Evolutionary conservation across 2,113 vertebrate genomes (phyloP).

Genomic region (Scomber scombrus): DNA sequence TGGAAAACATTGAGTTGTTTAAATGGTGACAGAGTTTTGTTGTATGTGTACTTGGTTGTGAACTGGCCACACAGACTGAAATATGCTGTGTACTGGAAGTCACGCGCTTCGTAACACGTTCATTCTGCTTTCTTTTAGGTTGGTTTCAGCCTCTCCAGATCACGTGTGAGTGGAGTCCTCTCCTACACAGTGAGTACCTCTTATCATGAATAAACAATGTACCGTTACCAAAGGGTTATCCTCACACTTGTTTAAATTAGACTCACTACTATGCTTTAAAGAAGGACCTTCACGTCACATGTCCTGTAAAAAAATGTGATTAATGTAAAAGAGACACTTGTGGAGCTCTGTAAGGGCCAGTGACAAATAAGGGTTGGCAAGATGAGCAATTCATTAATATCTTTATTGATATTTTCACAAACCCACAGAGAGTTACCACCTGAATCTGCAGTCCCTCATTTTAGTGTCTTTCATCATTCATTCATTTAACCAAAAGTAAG

Average conservation of each 20-base stretch:
- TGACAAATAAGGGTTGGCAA: no score
- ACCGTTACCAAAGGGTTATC: no score
- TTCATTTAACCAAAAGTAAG: no score
- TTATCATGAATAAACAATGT: neutral
- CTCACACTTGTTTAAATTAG: neutral
- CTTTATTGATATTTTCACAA: no score
- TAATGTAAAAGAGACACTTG: no score
- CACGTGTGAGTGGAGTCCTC: constrained; percentile 82
- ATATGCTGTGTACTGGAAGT: neutral
- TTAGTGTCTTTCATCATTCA: no score
- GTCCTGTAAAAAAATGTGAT: neutral
- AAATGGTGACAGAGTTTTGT: no score
- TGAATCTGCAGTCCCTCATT: no score
- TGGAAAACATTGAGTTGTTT: neutral
- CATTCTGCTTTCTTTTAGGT: constrained; percentile 75
- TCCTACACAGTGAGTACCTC: constrained; percentile 87
- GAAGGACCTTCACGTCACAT: neutral
- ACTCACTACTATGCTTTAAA: neutral
- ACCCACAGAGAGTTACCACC: no score
- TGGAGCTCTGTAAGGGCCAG: no score
- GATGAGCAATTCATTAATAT: no score
- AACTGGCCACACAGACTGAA: neutral
- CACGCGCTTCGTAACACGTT: neutral
- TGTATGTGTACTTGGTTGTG: no score
- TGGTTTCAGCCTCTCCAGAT: constrained; percentile 88